Base-by-base conservation (phyloP, 2,113 vertebrate genomes). In the Circaetus gallicus region DNA sequence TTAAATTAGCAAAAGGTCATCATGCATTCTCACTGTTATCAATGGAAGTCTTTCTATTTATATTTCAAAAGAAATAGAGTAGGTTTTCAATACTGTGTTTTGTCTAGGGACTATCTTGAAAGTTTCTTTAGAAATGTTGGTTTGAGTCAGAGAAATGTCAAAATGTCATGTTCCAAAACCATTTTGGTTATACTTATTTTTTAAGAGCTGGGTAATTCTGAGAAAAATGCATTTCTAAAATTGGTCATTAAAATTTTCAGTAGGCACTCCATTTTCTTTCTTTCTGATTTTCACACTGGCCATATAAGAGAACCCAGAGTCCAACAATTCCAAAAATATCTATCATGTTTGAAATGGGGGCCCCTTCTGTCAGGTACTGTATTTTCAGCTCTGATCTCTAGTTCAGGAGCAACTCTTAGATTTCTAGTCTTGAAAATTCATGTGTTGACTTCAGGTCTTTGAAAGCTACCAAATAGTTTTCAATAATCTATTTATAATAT, bases 1-100 rank as follows among this genome's bases (percentile, higher is more conserved):
- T 79, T 58, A 82, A 82, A 73, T 82, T 76, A 96, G 87, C 85
- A 69, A 56, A 89, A 97, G 89, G 73, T 93, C 84, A 70, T 67
- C 0, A 1, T 47, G 18, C 38, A 42, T 82, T 91, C 94, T 86
- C 47, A 52, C 73, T 87, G 84, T 43, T 94, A 85, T 26, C 80
- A 92, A 62, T 58, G 77, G 66, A 74, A 95, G 58, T 19, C 66
- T 53, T 91, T 92, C 80, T 90, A 69, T 85, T 95, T 94, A 28
- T 96, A 67, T 82, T 96, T 72, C 55, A 86, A 42, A 86, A 83
- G 86, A 86, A 83, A 80, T 8, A 28, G 66, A 40, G 36, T 36
- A 70, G 42, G 22, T 83, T 92, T 95, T 95, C 90, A 95, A 49
- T 62, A 14, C 53, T 26, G 34, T 32, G 25, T 90, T 94, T 93